phyloP scores from a whole-genome alignment of 2,888 invertebrate species.

The Spodoptera littoralis region DNA sequence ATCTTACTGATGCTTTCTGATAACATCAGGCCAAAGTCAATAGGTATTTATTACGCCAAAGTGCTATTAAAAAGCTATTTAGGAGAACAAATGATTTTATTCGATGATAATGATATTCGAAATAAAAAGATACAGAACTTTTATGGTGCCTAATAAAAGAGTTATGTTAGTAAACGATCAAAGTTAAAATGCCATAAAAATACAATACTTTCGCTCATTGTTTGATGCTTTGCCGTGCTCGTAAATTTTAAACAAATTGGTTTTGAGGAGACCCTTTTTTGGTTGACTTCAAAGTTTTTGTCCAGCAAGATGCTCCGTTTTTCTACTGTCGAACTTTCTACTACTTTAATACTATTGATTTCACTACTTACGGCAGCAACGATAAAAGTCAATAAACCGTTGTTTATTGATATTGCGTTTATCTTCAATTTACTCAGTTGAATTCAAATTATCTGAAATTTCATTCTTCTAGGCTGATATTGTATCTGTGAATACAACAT shows the following conservation, averaged over 20 bases:
- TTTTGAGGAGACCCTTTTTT: slow-evolving; percentile 71
- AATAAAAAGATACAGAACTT: slow-evolving; percentile 50
- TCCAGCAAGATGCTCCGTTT: slow-evolving; percentile 2
- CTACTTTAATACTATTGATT: slow-evolving; percentile 2
- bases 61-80: slow-evolving; percentile 41
- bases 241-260: slow-evolving; percentile 84
- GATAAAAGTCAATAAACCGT: neutral
- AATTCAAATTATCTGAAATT: neutral
- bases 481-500: too few relatives aligned
- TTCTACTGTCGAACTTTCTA: slow-evolving; percentile 27
- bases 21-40: slow-evolving; percentile 19
- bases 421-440: neutral
- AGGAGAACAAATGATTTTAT: slow-evolving; percentile 45
- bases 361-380: neutral
- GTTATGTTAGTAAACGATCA: slow-evolving; percentile 81
- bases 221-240: slow-evolving; percentile 79
- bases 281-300: slow-evolving; percentile 24
- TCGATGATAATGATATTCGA: slow-evolving; percentile 46
- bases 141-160: slow-evolving; percentile 66
- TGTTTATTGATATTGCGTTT: neutral
- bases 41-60: slow-evolving; percentile 19
- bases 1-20: slow-evolving; percentile 7
- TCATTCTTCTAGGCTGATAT: too few relatives aligned
- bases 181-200: slow-evolving; percentile 79
- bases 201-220: slow-evolving; percentile 81